These are phyloP conservation scores for Bombylius discolor DNA, from an alignment of 2,888 invertebrate species.

Conservation along the genomic window DNA sequence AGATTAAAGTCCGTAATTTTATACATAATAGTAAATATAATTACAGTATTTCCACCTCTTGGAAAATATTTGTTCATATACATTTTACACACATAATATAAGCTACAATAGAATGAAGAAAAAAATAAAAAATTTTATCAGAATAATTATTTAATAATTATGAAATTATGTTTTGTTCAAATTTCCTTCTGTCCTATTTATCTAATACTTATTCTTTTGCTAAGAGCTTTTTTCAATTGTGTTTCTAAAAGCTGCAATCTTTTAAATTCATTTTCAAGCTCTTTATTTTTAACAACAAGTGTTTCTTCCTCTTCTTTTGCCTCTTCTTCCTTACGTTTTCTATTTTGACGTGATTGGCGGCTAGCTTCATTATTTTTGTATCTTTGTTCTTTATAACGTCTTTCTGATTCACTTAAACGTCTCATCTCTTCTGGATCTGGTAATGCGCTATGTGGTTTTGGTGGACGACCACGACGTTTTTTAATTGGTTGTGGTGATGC, in stretches of 20 bases:
- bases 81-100: too few species aligned
- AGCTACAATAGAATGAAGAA: too few species aligned
- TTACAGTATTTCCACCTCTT: too few species aligned
- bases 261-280: neutral
- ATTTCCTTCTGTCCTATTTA: neutral
- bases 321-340: constrained; percentile 45
- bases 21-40: too few species aligned
- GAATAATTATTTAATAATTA: too few species aligned
- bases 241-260: neutral
- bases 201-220: neutral
- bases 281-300: neutral
- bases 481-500: neutral
- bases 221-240: neutral
- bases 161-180: too few species aligned
- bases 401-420: constrained; percentile 35
- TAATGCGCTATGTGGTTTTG: constrained; percentile 30
- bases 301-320: constrained; percentile 29
- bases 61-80: too few species aligned
- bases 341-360: constrained; percentile 56
- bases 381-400: constrained; percentile 52
- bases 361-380: constrained; percentile 72
- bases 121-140: too few species aligned
- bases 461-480: constrained; percentile 41
- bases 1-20: too few species aligned
- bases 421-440: constrained; percentile 9